These are phyloP conservation scores for Serranus cabrilla DNA, from an alignment of 2,797 vertebrate genomes.

Conservation along the genomic window DNA sequence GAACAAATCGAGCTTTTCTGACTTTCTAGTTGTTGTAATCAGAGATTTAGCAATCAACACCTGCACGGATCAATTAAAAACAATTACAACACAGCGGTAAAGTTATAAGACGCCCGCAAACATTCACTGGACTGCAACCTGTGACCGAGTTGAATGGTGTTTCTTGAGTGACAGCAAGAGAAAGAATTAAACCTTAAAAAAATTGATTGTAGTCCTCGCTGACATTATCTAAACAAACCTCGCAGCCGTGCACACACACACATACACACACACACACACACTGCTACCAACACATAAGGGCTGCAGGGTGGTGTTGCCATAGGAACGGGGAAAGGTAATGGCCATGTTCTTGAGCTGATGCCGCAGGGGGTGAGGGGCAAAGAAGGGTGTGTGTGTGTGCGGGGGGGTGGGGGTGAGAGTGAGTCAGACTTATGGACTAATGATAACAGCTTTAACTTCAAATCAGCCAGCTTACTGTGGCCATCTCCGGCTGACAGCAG, in stretches of 20 bases:
- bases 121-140: background rate
- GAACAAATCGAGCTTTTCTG: conserved; percentile 4
- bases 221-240: conserved; percentile 64
- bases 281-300: conserved; percentile 63
- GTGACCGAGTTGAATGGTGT: background rate
- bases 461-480: conserved; percentile 43
- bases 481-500: background rate
- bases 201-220: conserved; percentile 22
- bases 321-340: conserved; percentile 86
- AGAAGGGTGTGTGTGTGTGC: conserved; percentile 32
- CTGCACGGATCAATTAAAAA: conserved; percentile 22
- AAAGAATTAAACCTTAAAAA: conserved; percentile 28
- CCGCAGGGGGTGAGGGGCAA: conserved; percentile 77
- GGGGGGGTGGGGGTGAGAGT: conserved; percentile 26
- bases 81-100: conserved; percentile 10
- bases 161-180: conserved; percentile 9
- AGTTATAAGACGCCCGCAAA: conserved; percentile 1
- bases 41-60: conserved; percentile 14
- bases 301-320: conserved; percentile 87
- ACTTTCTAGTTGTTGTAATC: conserved; percentile 17
- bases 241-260: conserved; percentile 5
- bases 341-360: conserved; percentile 82
- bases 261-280: conserved; percentile 48
- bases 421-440: conserved; percentile 66
- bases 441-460: conserved; percentile 62